phyloP scores from a whole-genome alignment of 2,797 vertebrate species.

The Synanceia verrucosa region DNA sequence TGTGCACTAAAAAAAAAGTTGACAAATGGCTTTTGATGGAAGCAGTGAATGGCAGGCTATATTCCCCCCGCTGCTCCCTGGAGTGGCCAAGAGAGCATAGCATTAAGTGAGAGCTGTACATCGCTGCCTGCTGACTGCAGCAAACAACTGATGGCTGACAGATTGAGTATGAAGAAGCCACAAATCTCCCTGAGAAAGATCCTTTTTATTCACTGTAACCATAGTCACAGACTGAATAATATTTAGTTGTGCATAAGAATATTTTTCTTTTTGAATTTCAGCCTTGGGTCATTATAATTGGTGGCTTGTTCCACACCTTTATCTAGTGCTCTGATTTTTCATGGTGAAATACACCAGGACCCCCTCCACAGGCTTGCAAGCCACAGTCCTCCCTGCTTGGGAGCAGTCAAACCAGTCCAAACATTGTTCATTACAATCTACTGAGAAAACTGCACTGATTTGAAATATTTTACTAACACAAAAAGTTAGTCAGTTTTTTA shows the following conservation, averaged over 20 bases:
- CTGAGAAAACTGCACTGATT: conserved; percentile 4
- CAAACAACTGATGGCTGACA: conserved; percentile 25
- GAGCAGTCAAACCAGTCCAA: conserved; percentile 24
- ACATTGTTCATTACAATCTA: conserved; percentile 32
- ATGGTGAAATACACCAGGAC: conserved; percentile 37
- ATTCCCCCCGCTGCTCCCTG: conserved; percentile 22
- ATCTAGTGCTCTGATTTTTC: conserved; percentile 50
- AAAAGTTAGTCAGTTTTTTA: not conserved
- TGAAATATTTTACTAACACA: not conserved
- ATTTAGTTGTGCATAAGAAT: conserved; percentile 12
- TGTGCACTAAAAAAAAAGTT: conserved; percentile 61
- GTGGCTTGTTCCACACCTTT: conserved; percentile 32
- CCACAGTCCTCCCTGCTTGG: conserved; percentile 11
- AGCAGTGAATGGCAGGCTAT: conserved; percentile 54
- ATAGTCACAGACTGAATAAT: conserved; percentile 1
- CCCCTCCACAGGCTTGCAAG: conserved; percentile 9
- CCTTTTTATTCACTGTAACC: conserved; percentile 1
- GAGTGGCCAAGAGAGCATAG: conserved; percentile 50
- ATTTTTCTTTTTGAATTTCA: conserved; percentile 22
- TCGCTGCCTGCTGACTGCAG: conserved; percentile 29
- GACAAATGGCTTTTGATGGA: conserved; percentile 73
- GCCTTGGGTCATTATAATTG: conserved; percentile 51
- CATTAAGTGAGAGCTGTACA: conserved; percentile 49
- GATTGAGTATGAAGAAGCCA: conserved; percentile 17
- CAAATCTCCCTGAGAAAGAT: conserved; percentile 11